These are phyloP conservation scores for Neoniphon sammara DNA, from an alignment of 2,797 vertebrate species.

Conservation along the genomic window DNA sequence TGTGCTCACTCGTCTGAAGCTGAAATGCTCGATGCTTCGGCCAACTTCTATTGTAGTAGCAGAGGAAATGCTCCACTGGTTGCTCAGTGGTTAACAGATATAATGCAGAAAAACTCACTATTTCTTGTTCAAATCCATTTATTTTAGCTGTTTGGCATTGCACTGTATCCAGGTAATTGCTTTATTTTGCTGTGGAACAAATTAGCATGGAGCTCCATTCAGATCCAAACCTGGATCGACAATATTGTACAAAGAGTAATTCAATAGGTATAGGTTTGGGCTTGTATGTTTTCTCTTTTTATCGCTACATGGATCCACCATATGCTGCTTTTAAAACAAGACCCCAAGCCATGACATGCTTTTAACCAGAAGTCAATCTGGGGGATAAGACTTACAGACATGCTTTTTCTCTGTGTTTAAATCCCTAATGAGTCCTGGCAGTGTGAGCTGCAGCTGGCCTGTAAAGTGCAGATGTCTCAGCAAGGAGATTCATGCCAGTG, in stretches of 20 bases:
- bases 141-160: background rate
- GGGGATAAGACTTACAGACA: constrained; percentile 19
- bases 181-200: background rate
- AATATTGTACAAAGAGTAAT: background rate
- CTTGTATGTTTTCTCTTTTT: background rate
- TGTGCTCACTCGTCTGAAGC: constrained; percentile 31
- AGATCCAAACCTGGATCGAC: background rate
- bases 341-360: constrained; percentile 22
- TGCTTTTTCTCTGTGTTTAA: constrained; percentile 43
- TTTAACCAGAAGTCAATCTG: constrained; percentile 30
- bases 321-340: constrained; percentile 15
- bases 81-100: constrained; percentile 31
- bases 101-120: constrained; percentile 17
- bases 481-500: constrained; percentile 13
- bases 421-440: constrained; percentile 53
- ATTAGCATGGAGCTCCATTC: background rate
- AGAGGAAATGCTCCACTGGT: constrained; percentile 48
- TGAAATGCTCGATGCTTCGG: constrained; percentile 22
- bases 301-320: background rate
- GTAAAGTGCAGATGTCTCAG: constrained; percentile 47
- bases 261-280: background rate
- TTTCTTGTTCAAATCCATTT: constrained; percentile 5
- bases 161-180: background rate
- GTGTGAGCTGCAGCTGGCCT: constrained; percentile 35
- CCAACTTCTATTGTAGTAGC: constrained; percentile 1